These are phyloP conservation scores for Julus scandinavius DNA, from an alignment of 2,888 invertebrate genomes.

Conservation along the genomic window DNA sequence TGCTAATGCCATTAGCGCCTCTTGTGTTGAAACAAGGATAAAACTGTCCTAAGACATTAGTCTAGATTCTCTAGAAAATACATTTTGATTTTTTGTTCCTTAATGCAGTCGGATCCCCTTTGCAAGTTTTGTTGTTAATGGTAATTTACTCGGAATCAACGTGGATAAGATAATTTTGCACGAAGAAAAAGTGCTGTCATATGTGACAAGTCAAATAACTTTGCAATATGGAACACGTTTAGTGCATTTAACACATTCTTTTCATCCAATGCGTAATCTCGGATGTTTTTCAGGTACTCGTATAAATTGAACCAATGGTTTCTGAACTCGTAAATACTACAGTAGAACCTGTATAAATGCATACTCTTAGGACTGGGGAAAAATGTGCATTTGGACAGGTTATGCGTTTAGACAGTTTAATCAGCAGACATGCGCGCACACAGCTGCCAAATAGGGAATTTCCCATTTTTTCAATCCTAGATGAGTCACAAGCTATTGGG, in stretches of 20 bases:
- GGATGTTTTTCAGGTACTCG: not conserved
- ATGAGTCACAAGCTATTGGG: no score
- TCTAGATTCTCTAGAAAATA: not conserved
- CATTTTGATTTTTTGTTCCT: not conserved
- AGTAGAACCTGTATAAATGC: no score
- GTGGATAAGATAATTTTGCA: not conserved
- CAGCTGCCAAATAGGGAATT: no score
- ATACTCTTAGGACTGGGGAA: no score
- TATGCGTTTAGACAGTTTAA: no score
- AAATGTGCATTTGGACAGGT: no score
- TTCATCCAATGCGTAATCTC: not conserved
- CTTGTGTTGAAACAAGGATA: not conserved
- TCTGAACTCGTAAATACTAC: no score
- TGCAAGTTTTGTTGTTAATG: not conserved
- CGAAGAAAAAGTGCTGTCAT: not conserved
- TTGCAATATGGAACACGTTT: not conserved
- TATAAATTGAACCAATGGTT: no score
- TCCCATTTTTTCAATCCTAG: no score
- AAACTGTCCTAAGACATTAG: not conserved
- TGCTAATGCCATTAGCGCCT: constrained; percentile 40
- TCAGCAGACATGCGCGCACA: no score
- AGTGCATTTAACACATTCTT: constrained; percentile 13
- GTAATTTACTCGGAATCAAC: not conserved
- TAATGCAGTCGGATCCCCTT: not conserved
- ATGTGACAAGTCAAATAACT: not conserved